Evolutionary conservation across 1,140 invertebrate species (phyloP).

Genomic region (Drosophila malerkotliana): DNA sequence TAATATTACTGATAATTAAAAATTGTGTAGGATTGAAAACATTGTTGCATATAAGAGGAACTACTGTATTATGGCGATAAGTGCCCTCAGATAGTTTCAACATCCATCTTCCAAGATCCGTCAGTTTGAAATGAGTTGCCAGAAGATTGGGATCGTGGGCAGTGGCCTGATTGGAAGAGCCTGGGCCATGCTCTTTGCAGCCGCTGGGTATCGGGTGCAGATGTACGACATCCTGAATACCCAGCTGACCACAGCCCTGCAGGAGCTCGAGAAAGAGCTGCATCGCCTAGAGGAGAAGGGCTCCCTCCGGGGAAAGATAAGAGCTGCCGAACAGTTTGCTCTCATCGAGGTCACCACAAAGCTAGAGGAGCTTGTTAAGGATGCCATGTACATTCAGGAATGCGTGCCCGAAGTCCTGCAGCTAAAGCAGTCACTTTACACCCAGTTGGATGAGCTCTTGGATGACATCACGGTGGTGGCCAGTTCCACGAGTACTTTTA

Average conservation of each 20-base stretch:
- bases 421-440: slow-evolving; percentile 92
- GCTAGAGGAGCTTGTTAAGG: slow-evolving; percentile 87
- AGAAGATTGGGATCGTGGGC: slow-evolving; percentile 89
- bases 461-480: slow-evolving; percentile 90
- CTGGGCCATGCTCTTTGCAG: slow-evolving; percentile 97
- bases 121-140: slow-evolving; percentile 72
- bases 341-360: slow-evolving; percentile 90
- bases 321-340: slow-evolving; percentile 89
- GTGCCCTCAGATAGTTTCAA: slow-evolving; percentile 16
- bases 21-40: no score
- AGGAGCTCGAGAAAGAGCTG: slow-evolving; percentile 90
- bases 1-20: no score
- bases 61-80: slow-evolving; percentile 50
- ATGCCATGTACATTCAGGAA: slow-evolving; percentile 92
- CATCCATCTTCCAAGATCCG: neutral
- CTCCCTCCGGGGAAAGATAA: slow-evolving; percentile 89
- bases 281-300: slow-evolving; percentile 88
- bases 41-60: neutral
- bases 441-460: slow-evolving; percentile 90
- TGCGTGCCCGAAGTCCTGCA: slow-evolving; percentile 96
- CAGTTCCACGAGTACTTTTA: slow-evolving; percentile 95
- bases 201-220: slow-evolving; percentile 92
- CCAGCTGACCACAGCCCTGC: slow-evolving; percentile 89
- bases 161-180: slow-evolving; percentile 96
- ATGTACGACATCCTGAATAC: slow-evolving; percentile 92